These are phyloP conservation scores for Spatula versicolor DNA, from an alignment of 2,797 vertebrate genomes.

Conservation along the genomic window DNA sequence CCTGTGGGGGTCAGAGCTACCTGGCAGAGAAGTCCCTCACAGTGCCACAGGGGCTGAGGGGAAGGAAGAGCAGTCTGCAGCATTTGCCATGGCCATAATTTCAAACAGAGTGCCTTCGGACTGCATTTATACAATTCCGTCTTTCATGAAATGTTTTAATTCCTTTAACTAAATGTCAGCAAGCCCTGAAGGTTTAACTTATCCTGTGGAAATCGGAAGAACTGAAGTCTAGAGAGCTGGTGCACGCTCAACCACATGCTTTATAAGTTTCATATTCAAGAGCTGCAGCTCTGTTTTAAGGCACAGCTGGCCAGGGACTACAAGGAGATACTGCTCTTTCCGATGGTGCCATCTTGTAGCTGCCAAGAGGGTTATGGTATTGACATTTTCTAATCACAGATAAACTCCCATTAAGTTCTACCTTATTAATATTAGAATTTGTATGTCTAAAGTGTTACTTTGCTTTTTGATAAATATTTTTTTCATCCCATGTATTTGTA, in stretches of 20 bases:
- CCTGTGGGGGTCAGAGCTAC: not conserved
- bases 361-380: not conserved
- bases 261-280: not conserved
- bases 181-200: conserved; percentile 47
- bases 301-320: not conserved
- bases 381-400: not conserved
- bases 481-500: not conserved
- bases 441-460: not conserved
- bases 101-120: conserved; percentile 57
- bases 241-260: not conserved
- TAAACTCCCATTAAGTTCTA: not conserved
- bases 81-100: conserved; percentile 62
- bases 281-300: not conserved
- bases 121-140: conserved; percentile 59
- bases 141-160: conserved; percentile 71
- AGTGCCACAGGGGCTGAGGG: not conserved
- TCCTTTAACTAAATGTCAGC: conserved; percentile 55
- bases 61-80: conserved; percentile 30
- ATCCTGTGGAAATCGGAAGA: conserved; percentile 57
- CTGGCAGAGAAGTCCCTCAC: conserved; percentile 20
- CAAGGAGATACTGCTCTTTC: accelerated
- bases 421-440: not conserved
- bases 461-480: not conserved
- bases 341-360: not conserved
- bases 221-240: not conserved